Evolutionary conservation across 35 echinoderm and acorn worm species (phyloP).

Genomic region (Hemicentrotus pulcherrimus): DNA sequence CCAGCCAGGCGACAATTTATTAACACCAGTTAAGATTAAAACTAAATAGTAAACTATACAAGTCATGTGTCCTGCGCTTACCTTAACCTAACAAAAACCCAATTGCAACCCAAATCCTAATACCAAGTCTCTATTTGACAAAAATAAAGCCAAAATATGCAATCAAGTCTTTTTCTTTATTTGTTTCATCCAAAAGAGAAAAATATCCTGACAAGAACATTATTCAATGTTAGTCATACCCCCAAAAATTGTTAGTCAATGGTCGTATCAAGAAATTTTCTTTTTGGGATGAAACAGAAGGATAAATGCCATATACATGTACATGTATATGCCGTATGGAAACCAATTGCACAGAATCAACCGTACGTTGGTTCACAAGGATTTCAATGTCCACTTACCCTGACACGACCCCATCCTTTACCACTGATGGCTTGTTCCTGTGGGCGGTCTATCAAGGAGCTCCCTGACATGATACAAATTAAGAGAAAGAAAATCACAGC

Average conservation of each 20-base stretch:
- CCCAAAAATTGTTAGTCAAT: background rate
- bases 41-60: background rate
- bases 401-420: conserved; percentile 68
- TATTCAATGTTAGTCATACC: background rate
- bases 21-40: background rate
- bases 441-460: conserved; percentile 49
- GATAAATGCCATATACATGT: too few relatives aligned
- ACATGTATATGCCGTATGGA: too few relatives aligned
- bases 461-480: conserved; percentile 48
- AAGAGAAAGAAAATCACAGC: background rate
- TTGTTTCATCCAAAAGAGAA: background rate
- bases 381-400: conserved; percentile 29
- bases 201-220: background rate
- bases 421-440: conserved; percentile 53
- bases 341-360: too few relatives aligned
- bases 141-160: background rate
- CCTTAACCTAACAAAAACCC: background rate
- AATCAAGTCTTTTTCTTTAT: background rate
- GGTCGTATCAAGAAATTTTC: too few relatives aligned
- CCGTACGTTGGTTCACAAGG: too few relatives aligned
- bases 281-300: too few relatives aligned
- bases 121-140: background rate
- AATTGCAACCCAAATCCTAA: background rate
- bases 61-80: background rate
- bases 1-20: too few relatives aligned